Conservation (phyloP, 2,797 vertebrate species). For the Periparus ater region DNA sequence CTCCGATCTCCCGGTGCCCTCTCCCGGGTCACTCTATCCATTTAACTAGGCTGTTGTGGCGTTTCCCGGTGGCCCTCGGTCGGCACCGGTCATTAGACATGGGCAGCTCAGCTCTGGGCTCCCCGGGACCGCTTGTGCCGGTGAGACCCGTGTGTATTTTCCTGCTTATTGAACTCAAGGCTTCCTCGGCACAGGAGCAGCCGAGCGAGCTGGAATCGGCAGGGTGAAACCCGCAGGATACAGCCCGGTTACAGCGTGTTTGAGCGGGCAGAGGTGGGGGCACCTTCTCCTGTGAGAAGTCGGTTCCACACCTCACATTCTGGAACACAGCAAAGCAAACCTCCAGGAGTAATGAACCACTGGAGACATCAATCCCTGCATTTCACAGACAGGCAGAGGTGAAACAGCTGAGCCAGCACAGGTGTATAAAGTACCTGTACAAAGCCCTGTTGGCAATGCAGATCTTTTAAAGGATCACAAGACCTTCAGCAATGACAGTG, state of each 20-base stretch:
- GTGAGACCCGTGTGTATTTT: not conserved
- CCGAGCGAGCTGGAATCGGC: not conserved
- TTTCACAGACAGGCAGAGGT: not conserved
- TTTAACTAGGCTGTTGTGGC: not conserved
- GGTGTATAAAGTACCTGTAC: not conserved
- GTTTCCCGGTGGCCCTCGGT: not conserved
- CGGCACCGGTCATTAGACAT: not conserved
- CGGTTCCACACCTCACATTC: not conserved
- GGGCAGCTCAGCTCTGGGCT: not conserved
- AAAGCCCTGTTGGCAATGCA: not conserved
- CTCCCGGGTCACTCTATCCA: not conserved
- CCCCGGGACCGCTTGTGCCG: not conserved
- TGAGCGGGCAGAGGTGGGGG: accelerated
- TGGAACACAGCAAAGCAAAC: not conserved
- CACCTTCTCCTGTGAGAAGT: not conserved
- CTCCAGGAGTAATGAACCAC: not conserved
- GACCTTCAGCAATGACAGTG: not conserved
- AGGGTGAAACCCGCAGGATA: not conserved
- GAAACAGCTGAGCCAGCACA: not conserved
- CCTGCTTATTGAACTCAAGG: not conserved
- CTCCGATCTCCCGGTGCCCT: not conserved
- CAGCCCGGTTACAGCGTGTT: accelerated
- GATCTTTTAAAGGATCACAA: not conserved
- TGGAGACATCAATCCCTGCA: not conserved
- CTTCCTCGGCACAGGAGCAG: not conserved